Conservation (phyloP, 2,888 invertebrate genomes). For the Criorhina ranunculi region DNA sequence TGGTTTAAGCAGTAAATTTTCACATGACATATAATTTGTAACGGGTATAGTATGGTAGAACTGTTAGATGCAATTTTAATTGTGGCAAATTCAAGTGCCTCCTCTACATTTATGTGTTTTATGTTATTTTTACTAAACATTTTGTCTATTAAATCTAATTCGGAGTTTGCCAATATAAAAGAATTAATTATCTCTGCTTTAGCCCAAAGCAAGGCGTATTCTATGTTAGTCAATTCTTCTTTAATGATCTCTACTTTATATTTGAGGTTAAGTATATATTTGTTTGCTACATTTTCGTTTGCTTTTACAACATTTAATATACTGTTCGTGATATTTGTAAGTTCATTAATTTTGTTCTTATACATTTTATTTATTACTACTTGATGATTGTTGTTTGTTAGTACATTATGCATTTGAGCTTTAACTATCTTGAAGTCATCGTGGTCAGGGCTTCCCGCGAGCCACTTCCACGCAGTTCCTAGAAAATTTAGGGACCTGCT, state of each 20-base stretch:
- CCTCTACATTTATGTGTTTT: not conserved
- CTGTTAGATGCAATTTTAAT: slow-evolving; percentile 15
- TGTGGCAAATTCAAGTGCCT: slow-evolving; percentile 4
- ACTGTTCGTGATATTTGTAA: slow-evolving; percentile 11
- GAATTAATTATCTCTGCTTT: slow-evolving; percentile 48
- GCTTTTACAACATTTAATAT: not conserved
- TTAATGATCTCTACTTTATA: slow-evolving; percentile 12
- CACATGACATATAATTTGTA: not conserved
- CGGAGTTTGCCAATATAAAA: slow-evolving; percentile 56
- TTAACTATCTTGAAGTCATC: not conserved
- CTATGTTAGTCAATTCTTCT: slow-evolving; percentile 22
- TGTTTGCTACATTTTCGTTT: not conserved
- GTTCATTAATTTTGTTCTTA: not conserved
- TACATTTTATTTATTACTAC: not conserved
- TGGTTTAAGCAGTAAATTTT: not conserved
- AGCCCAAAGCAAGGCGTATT: slow-evolving; percentile 35
- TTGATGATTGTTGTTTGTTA: not conserved
- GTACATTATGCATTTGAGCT: not conserved
- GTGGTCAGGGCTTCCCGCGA: not conserved
- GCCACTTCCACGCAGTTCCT: not conserved
- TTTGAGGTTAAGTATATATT: slow-evolving; percentile 6
- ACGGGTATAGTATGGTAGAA: no score
- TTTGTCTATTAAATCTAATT: slow-evolving; percentile 51
- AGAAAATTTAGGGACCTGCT: not conserved
- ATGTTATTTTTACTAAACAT: not conserved